Percentiles rank a stretch among this genome's conserved stretches.
These are phyloP conservation scores for Mesodorylaimus sp. DNA, from an alignment of 2,888 invertebrate species.

Conservation along the genomic window DNA sequence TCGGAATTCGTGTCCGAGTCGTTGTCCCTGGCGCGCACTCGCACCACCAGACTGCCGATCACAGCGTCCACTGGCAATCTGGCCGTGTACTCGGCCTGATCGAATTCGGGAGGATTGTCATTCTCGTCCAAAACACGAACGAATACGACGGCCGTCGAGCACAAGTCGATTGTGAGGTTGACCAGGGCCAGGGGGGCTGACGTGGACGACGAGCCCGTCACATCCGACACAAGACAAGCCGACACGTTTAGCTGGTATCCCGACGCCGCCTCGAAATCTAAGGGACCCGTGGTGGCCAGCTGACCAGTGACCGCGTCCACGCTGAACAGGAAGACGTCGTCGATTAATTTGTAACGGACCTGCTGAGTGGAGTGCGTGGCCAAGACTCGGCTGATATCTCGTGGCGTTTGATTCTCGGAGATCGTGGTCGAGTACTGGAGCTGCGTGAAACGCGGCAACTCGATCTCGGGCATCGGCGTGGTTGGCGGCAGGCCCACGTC, in stretches of 20 bases:
- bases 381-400: not conserved
- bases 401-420: not conserved
- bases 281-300: constrained; percentile 29
- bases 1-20: not conserved
- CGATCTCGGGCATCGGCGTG: not conserved
- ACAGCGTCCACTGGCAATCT: not conserved
- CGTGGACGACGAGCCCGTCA: constrained; percentile 48
- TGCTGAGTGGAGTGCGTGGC: constrained; percentile 41
- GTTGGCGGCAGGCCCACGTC: not conserved
- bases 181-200: too few relatives aligned
- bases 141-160: constrained; percentile 48
- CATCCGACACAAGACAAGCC: not conserved
- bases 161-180: constrained; percentile 14
- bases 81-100: constrained; percentile 63
- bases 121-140: constrained; percentile 67
- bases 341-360: too few relatives aligned
- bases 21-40: not conserved
- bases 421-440: not conserved
- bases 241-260: constrained; percentile 45
- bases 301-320: constrained; percentile 23
- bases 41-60: not conserved
- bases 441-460: not conserved
- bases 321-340: constrained; percentile 59
- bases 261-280: constrained; percentile 61
- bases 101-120: constrained; percentile 71